A percentile compares a stretch with the other conserved stretches of the same genome.
These are phyloP conservation scores for Drosophila prolongata DNA, from an alignment of 2,888 invertebrate species.

Conservation along the genomic window DNA sequence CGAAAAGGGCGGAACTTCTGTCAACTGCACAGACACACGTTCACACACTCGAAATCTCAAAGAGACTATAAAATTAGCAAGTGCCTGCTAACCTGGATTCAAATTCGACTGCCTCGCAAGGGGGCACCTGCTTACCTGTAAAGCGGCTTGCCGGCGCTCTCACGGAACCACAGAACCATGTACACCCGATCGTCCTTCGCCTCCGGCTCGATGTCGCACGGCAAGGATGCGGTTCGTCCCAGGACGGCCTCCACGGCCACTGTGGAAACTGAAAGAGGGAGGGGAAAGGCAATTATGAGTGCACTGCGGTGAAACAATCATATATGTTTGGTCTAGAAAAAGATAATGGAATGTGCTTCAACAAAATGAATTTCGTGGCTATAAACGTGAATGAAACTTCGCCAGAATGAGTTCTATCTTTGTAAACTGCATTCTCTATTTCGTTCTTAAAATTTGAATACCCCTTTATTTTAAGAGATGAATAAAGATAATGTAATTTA, in stretches of 20 bases:
- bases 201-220: conserved; percentile 95
- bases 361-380: too few species aligned
- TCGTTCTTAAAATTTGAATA: too few species aligned
- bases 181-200: conserved; percentile 93
- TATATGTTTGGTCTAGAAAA: background rate
- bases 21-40: conserved; percentile 26
- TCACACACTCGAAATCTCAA: conserved; percentile 23
- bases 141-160: conserved; percentile 93
- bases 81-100: conserved; percentile 18
- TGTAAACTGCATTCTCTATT: too few species aligned
- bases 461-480: too few species aligned
- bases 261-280: conserved; percentile 86
- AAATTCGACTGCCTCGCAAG: conserved; percentile 12
- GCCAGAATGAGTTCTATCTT: too few species aligned
- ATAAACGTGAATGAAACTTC: too few species aligned
- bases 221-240: conserved; percentile 92
- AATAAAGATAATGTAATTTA: too few species aligned
- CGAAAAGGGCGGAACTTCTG: conserved; percentile 25
- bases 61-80: conserved; percentile 47
- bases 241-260: conserved; percentile 93
- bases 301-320: conserved; percentile 12
- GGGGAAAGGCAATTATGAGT: conserved; percentile 12
- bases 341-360: too few species aligned
- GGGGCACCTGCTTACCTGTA: conserved; percentile 89
- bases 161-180: conserved; percentile 96